These are phyloP conservation scores for Ceratoteleas bidentatus DNA, from an alignment of 1,140 invertebrate genomes.

Conservation along the genomic window DNA sequence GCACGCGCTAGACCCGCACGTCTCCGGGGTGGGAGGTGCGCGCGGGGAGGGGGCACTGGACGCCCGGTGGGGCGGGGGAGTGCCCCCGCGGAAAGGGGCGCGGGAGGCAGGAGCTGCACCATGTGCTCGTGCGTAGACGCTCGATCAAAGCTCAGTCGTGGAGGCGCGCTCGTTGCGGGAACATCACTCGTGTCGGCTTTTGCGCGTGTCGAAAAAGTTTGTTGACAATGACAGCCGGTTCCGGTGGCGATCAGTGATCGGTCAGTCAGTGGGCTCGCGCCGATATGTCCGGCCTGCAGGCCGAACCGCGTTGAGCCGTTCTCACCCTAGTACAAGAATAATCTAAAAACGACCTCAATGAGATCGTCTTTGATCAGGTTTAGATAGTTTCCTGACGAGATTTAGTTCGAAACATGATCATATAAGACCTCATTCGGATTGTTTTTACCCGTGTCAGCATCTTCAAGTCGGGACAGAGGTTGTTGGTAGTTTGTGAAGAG, in stretches of 20 bases:
- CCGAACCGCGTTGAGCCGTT: too few species aligned
- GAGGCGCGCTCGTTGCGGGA: slow-evolving; percentile 75
- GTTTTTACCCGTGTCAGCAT: too few species aligned
- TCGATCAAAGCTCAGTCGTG: slow-evolving; percentile 77
- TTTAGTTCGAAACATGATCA: too few species aligned
- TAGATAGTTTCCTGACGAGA: too few species aligned
- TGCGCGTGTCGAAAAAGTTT: too few species aligned
- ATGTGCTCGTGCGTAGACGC: slow-evolving; percentile 78
- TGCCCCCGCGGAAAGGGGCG: slow-evolving; percentile 22
- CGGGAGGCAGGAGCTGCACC: slow-evolving; percentile 67
- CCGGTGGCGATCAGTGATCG: slow-evolving; percentile 27
- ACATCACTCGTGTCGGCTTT: slow-evolving; percentile 61
- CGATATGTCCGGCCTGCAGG: too few species aligned
- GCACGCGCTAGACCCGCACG: slow-evolving; percentile 18
- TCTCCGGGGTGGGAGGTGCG: slow-evolving; percentile 5
- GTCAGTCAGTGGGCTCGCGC: slow-evolving; percentile 22
- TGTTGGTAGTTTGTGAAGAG: too few species aligned
- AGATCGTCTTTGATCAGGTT: too few species aligned
- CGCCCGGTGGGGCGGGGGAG: neutral
- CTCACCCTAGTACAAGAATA: too few species aligned
- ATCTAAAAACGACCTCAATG: too few species aligned
- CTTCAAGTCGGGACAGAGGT: too few species aligned
- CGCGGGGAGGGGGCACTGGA: slow-evolving; percentile 28
- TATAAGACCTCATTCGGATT: too few species aligned
- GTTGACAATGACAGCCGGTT: slow-evolving; percentile 32